phyloP scores from a whole-genome alignment of 2,797 vertebrate species.

The Sternarchorhynchus goeldii region DNA sequence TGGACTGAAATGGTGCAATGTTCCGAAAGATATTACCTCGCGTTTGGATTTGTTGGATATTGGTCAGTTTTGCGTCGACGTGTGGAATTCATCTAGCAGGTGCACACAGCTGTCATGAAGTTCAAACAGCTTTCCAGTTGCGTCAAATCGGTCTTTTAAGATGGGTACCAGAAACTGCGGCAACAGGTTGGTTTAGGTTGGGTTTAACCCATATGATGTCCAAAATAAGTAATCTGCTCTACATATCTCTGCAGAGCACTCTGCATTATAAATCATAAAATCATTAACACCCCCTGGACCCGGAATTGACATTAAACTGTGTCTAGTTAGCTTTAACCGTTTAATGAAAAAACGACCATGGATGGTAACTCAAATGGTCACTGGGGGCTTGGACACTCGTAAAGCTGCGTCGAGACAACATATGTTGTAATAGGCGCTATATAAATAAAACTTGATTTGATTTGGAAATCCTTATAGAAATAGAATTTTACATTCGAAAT shows the following conservation, averaged over 20 bases:
- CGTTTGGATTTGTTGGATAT: slow-evolving; percentile 70
- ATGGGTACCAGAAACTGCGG: slow-evolving; percentile 84
- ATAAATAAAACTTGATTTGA: too few species aligned
- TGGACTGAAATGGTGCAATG: slow-evolving; percentile 79
- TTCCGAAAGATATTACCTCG: slow-evolving; percentile 66
- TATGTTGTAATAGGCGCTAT: too few species aligned
- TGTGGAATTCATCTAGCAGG: slow-evolving; percentile 58
- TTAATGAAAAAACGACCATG: too few species aligned
- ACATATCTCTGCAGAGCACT: background rate
- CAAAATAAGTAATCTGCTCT: background rate
- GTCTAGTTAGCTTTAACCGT: too few species aligned
- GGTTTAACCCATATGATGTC: background rate
- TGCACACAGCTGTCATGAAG: slow-evolving; percentile 86
- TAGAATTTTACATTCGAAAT: too few species aligned
- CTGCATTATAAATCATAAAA: too few species aligned
- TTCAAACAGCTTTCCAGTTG: slow-evolving; percentile 88
- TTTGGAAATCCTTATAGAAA: too few species aligned
- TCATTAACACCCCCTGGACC: too few species aligned
- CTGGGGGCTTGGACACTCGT: too few species aligned
- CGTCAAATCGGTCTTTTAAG: slow-evolving; percentile 86
- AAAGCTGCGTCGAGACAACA: too few species aligned
- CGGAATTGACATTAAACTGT: too few species aligned
- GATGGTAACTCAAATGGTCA: too few species aligned
- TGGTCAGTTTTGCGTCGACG: slow-evolving; percentile 56
- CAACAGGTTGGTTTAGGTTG: slow-evolving; percentile 75